These are phyloP conservation scores for Ernsta delagoae DNA, from an alignment of 2,888 invertebrate species.

Conservation along the genomic window DNA sequence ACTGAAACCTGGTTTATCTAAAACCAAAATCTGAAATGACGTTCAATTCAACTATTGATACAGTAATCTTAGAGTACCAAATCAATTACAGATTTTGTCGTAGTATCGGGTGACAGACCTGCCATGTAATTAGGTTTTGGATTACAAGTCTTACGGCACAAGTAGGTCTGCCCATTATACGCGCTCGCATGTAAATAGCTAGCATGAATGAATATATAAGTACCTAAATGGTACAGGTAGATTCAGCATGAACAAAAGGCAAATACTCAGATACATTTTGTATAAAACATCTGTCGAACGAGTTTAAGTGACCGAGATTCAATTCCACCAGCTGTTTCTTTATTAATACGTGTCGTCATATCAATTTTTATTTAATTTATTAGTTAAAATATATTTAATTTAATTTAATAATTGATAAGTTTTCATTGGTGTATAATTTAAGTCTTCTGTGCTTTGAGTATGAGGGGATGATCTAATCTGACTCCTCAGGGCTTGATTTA, in stretches of 20 bases:
- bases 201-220: not conserved
- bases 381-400: too few relatives aligned
- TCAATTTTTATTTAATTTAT: not conserved
- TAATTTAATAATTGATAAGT: too few relatives aligned
- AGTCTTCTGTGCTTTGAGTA: too few relatives aligned
- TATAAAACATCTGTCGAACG: slow-evolving; percentile 31
- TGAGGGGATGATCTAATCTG: too few relatives aligned
- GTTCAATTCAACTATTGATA: not conserved
- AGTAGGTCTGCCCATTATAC: not conserved
- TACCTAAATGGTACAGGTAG: not conserved
- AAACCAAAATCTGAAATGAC: not conserved
- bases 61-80: not conserved
- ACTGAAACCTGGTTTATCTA: not conserved
- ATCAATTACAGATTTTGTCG: not conserved
- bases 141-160: not conserved
- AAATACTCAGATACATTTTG: not conserved
- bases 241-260: slow-evolving; percentile 6
- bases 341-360: slow-evolving; percentile 27
- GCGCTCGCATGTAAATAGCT: not conserved
- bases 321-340: slow-evolving; percentile 30
- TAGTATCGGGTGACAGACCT: not conserved
- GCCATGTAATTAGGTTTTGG: not conserved
- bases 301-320: slow-evolving; percentile 33
- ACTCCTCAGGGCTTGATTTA: too few relatives aligned
- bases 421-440: too few relatives aligned